Base-by-base conservation (phyloP, 1,140 invertebrate genomes). In the Dysdera silvatica region DNA sequence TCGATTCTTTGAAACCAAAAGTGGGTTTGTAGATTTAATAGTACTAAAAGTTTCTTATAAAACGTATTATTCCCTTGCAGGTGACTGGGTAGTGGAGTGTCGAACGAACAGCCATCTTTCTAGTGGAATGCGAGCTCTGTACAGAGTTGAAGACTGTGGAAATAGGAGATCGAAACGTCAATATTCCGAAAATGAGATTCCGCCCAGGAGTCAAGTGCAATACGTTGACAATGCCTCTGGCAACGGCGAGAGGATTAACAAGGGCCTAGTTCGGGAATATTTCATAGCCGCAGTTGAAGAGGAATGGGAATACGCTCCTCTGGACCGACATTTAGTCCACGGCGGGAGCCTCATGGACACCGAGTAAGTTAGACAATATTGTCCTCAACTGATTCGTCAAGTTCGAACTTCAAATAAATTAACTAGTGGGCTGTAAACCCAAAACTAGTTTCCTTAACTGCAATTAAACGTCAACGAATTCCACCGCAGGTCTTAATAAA, bases 241-340 rank as follows among this genome's bases (percentile, higher is more conserved):
- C 35, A 24, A 23, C 24, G 2, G 29, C n/a, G 28, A 40, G 16
- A n/a, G 14, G 4, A 18, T 12, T n/a, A 43, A 60, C 14, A 33
- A 28, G 23, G 54, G 62, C n/a, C 57, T 53, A 16, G 61, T 64
- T 3, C 51, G 73, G 20, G 65, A 57, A 16, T 72, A 72, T 53
- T 74, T 68, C 61, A 71, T 75, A 4, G 74, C 71, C n/a, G 74
- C 74, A 1, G 66, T 71, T 5, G 72, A 75, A 14, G 65, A 68
- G 7, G 64, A 70, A 14, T 75, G 74, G 74, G 69, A 75, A 33
- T 75, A 71, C 41, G 71, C 71, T 2, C 71, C 72, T 2, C 68
- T 58, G 60, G 33, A 69, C 31, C 18, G 56, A 10, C 54, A 62
- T 54, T 37, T 67, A n/a, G 33, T 67, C 29, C 16, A 51, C 7